phyloP scores from a whole-genome alignment of 37 sponge, comb jelly and placozoan genomes.

The Diacarnus erythraeanus region DNA sequence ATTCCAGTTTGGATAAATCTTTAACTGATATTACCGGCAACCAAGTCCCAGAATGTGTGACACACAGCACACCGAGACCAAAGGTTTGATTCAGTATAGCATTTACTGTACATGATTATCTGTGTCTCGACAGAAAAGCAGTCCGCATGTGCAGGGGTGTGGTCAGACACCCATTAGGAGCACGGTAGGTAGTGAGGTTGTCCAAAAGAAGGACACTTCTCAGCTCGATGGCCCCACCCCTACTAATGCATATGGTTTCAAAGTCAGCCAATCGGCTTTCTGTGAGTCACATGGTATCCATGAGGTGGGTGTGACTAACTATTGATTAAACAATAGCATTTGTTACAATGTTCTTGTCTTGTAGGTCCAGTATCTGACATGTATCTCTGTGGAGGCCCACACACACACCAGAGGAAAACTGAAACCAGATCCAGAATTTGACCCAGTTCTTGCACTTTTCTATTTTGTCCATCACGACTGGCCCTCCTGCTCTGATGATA shows the following conservation, averaged over 20 bases:
- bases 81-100: too few relatives aligned
- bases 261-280: slow-evolving; percentile 51
- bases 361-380: slow-evolving; percentile 76
- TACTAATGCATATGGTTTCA: slow-evolving; percentile 71
- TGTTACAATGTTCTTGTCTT: not conserved
- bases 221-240: slow-evolving; percentile 82
- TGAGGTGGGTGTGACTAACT: slow-evolving; percentile 24
- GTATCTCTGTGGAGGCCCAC: slow-evolving; percentile 83
- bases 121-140: too few relatives aligned
- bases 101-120: too few relatives aligned
- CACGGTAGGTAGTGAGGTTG: not conserved
- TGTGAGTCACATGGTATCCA: slow-evolving; percentile 21
- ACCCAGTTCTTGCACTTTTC: slow-evolving; percentile 78
- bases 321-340: not conserved
- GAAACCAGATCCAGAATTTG: slow-evolving; percentile 83
- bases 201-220: slow-evolving; percentile 29
- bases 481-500: slow-evolving; percentile 12
- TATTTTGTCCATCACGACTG: slow-evolving; percentile 74
- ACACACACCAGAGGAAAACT: slow-evolving; percentile 54
- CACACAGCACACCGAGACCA: too few relatives aligned
- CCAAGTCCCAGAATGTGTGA: too few relatives aligned
- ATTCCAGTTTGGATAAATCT: too few relatives aligned
- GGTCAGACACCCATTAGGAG: not conserved
- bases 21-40: too few relatives aligned
- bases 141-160: not conserved